Evolutionary conservation across 2,888 invertebrate species (phyloP).

Genomic region (Serrognathus titanus): DNA sequence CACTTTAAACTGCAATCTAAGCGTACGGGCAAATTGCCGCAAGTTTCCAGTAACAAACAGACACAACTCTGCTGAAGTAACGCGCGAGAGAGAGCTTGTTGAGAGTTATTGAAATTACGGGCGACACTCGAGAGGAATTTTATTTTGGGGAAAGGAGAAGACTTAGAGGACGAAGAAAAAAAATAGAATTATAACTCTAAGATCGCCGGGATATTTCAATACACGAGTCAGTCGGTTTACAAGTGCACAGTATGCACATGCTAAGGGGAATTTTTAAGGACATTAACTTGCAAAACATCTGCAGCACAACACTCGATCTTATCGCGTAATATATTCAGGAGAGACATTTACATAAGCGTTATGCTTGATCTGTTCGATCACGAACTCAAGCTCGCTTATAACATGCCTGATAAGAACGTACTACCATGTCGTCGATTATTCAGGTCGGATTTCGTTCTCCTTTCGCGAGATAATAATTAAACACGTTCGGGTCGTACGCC

Average conservation of each 20-base stretch:
- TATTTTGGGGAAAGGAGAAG: too few relatives aligned
- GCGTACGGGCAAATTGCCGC: conserved; percentile 32
- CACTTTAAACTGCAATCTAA: conserved; percentile 36
- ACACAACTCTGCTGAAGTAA: background rate
- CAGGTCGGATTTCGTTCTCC: too few relatives aligned
- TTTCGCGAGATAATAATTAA: too few relatives aligned
- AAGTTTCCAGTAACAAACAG: conserved; percentile 27
- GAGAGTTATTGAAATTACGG: conserved; percentile 14
- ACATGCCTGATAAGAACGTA: background rate
- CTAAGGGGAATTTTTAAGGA: background rate
- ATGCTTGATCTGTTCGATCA: conserved; percentile 2
- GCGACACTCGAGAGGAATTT: background rate
- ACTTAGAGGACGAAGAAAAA: too few relatives aligned
- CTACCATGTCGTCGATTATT: too few relatives aligned
- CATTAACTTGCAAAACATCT: conserved; percentile 1
- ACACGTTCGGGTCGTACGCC: too few relatives aligned
- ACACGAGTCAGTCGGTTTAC: background rate
- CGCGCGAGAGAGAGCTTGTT: background rate
- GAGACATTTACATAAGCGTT: conserved; percentile 2
- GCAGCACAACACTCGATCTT: background rate
- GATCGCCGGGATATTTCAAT: background rate
- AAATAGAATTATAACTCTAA: too few relatives aligned
- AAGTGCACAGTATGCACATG: background rate
- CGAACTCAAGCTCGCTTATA: background rate
- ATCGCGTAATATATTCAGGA: conserved; percentile 1